Evolutionary conservation across 2,797 vertebrate species (phyloP).

Genomic region (Taenioides sp.): DNA sequence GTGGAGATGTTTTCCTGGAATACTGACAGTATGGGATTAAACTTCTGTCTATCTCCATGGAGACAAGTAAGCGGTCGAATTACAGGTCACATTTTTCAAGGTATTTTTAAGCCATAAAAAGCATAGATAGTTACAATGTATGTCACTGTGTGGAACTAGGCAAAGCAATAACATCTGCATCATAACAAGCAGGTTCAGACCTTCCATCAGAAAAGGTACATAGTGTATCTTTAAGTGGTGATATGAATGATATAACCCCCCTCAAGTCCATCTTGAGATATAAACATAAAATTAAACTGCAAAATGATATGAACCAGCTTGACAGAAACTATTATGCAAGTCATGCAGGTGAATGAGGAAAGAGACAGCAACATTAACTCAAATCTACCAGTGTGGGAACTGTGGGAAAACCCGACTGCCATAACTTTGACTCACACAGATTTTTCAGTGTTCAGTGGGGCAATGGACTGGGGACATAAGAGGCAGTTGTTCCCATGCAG

Average conservation of each 20-base stretch:
- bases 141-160: too few species aligned
- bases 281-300: neutral
- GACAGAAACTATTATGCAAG: too few species aligned
- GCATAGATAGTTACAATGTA: too few species aligned
- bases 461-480: slow-evolving; percentile 35
- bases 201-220: too few species aligned
- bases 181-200: too few species aligned
- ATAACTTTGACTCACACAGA: slow-evolving; percentile 13
- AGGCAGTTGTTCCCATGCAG: slow-evolving; percentile 42
- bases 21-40: too few species aligned
- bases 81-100: too few species aligned
- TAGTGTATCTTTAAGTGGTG: neutral
- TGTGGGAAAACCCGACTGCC: slow-evolving; percentile 40
- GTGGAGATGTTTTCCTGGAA: neutral
- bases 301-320: neutral
- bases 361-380: neutral
- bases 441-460: slow-evolving; percentile 14
- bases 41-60: too few species aligned
- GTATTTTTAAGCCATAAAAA: too few species aligned
- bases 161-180: too few species aligned
- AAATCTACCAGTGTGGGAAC: slow-evolving; percentile 16
- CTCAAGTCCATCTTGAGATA: neutral
- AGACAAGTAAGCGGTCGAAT: too few species aligned
- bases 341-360: neutral
- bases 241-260: neutral